Evolutionary conservation across 1,140 invertebrate genomes (phyloP).

Genomic region (Bilobella aurantiaca): DNA sequence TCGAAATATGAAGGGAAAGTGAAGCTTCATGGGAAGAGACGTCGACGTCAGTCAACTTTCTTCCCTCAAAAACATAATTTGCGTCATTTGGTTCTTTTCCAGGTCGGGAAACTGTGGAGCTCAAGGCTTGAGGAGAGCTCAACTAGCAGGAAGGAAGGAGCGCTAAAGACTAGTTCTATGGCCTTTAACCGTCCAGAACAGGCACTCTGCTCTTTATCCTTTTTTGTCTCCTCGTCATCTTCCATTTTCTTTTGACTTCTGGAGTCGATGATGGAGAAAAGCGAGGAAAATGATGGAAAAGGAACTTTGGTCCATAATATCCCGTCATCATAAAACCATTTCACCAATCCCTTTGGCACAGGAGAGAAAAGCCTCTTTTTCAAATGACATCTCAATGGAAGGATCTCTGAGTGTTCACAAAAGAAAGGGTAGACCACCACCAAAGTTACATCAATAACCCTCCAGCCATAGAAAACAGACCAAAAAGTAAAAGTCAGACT

Average conservation of each 20-base stretch:
- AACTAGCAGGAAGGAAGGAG: neutral
- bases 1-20: neutral
- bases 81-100: neutral
- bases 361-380: neutral
- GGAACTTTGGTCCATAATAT: neutral
- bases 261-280: neutral
- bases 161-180: too few species aligned
- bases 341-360: neutral
- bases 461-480: neutral
- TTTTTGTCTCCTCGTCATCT: conserved; percentile 2
- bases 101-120: neutral
- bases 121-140: neutral
- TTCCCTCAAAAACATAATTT: conserved; percentile 6
- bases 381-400: neutral
- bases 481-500: neutral
- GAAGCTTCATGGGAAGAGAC: neutral
- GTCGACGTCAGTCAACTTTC: too few species aligned
- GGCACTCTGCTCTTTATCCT: neutral
- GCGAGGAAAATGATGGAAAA: neutral
- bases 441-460: neutral
- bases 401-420: neutral
- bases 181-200: too few species aligned
- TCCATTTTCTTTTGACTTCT: neutral
- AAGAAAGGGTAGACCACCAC: neutral
- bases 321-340: neutral